Evolutionary conservation across 2,113 vertebrate genomes (phyloP), one percentile per base, ranked within the genome.

Genomic region (Origma solitaria): DNA sequence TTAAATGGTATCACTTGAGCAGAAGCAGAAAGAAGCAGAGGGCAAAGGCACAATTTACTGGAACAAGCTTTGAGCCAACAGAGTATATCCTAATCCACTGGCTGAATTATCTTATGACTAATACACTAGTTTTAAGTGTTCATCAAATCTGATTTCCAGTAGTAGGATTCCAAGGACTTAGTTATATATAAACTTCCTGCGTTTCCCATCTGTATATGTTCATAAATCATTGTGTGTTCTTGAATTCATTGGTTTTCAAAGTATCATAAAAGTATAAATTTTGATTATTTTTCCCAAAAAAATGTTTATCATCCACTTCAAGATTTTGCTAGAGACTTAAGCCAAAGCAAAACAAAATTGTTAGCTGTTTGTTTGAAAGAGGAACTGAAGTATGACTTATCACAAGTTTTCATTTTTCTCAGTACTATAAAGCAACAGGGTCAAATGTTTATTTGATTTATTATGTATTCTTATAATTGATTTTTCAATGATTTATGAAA

Each of bases 81-180:
- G 62, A 90, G 35, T 95, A 70, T 50, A 56, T 92, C 64, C 76
- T 96, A 95, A 96, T 96, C 88, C 85, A 80, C 79, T 86, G 50
- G 12, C 57, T 93, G 75, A 94, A 93, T 95, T 90, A 80, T 86
- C 94, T 66, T 94, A 66, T 92, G 82, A 86, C 76, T 92, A 92
- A 93, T 90, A 54, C 33, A 90, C 49, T 86, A 73, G 62, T 73
- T 93, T 62, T 62, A 88, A 82, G 19, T 65, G 66, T 80, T 92
- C 94, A 35, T 80, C 35, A 88, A 95, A 94, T 92, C 82, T 93
- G 47, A 69, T 94, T 95, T 92, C 19, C 19, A 82, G 37, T 33
- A 88, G 57, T 56, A 90, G 88, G 85, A 93, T 96, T 96, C 40
- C 38, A 77, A 71, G 62, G 90, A 70, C 42, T 94, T 97, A 72